Percentiles rank a stretch among this genome's conserved stretches.
phyloP scores from a whole-genome alignment of 2,797 vertebrate species.

The Poecilia velifera region DNA sequence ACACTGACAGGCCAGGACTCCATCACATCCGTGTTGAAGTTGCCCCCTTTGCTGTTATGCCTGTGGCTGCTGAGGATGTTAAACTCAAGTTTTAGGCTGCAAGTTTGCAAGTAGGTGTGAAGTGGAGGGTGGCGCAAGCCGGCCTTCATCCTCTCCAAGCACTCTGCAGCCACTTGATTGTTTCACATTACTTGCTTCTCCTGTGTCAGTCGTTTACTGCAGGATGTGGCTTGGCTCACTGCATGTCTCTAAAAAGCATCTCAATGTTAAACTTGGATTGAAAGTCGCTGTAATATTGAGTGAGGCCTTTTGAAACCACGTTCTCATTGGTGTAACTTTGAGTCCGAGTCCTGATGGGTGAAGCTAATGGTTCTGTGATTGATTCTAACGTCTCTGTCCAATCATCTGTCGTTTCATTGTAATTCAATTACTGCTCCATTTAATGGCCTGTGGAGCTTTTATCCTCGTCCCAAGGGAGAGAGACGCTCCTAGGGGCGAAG shows the following conservation, averaged over 20 bases:
- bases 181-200: neutral
- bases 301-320: neutral
- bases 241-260: neutral
- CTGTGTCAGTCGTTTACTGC: neutral
- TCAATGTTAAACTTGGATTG: neutral
- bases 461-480: constrained; percentile 54
- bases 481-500: constrained; percentile 25
- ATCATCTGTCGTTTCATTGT: constrained; percentile 74
- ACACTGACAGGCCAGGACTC: neutral
- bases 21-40: neutral
- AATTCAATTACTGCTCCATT: constrained; percentile 72
- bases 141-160: neutral
- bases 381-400: constrained; percentile 51
- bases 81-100: neutral
- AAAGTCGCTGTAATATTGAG: neutral
- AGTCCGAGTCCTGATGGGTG: constrained; percentile 39
- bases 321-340: constrained; percentile 21
- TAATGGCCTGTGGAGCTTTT: constrained; percentile 60
- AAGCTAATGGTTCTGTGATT: constrained; percentile 56
- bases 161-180: neutral
- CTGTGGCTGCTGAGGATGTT: neutral
- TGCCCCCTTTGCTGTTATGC: neutral
- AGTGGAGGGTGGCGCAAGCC: neutral
- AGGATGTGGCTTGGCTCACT: neutral
- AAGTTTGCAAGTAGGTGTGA: neutral